Conservation (phyloP, 2,797 vertebrate species). For the Pseudotriccus pelzelni region DNA sequence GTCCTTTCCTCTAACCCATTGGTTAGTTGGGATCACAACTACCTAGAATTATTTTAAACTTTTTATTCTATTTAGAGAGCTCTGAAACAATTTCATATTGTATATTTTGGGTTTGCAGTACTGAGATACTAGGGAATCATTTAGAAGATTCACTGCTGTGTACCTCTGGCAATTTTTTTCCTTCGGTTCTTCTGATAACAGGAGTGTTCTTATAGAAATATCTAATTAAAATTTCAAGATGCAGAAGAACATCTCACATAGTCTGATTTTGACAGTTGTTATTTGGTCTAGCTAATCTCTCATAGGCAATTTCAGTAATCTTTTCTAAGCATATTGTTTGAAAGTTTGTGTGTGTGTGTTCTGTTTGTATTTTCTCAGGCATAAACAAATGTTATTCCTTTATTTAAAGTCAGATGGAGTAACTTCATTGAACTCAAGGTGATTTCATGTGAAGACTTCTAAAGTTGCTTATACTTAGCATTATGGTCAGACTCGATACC, state of each 20-base stretch:
- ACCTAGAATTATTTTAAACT: neutral
- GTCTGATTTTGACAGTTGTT: neutral
- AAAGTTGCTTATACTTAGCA: neutral
- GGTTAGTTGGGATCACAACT: neutral
- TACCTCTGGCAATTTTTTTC: neutral
- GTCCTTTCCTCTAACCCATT: neutral
- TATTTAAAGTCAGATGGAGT: neutral
- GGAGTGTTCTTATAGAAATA: neutral
- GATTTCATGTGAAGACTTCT: neutral
- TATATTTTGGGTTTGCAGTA: neutral
- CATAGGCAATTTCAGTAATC: neutral
- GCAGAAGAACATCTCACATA: neutral
- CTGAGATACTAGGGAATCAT: neutral
- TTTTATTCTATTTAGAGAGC: neutral
- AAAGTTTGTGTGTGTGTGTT: neutral
- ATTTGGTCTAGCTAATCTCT: neutral
- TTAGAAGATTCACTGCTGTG: neutral
- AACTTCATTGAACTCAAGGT: neutral
- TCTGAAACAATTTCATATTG: neutral
- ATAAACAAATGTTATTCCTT: conserved; percentile 12
- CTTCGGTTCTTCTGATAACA: neutral
- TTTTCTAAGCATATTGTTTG: neutral
- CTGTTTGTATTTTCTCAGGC: neutral
- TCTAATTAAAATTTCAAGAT: neutral
- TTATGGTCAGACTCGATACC: neutral